phyloP scores from a whole-genome alignment of 2,113 vertebrate species.

The Leiothrix lutea region DNA sequence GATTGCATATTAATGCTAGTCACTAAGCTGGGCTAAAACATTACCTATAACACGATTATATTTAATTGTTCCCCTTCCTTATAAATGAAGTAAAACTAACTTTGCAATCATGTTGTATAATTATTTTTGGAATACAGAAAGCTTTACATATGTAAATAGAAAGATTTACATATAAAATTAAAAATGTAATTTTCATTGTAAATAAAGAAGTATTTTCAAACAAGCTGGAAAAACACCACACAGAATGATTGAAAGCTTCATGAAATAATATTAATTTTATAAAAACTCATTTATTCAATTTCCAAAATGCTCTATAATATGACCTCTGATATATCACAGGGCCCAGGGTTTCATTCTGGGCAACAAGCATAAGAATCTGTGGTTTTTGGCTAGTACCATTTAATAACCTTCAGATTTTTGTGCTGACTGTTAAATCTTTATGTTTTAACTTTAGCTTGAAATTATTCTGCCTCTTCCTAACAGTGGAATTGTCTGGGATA shows the following conservation, averaged over 20 bases:
- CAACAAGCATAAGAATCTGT: fast-evolving
- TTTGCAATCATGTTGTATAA: neutral
- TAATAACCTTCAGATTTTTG: neutral
- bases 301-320: neutral
- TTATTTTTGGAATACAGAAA: neutral
- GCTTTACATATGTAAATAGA: neutral
- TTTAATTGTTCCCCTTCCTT: neutral
- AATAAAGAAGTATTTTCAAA: neutral
- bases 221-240: neutral
- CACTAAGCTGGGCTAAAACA: neutral
- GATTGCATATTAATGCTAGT: neutral
- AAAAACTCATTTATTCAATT: neutral
- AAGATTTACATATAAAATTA: neutral
- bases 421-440: neutral
- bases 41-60: neutral
- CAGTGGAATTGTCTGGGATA: neutral
- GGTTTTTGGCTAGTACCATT: fast-evolving
- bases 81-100: neutral
- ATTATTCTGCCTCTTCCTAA: neutral
- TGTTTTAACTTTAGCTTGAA: neutral
- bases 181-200: neutral
- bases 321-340: neutral
- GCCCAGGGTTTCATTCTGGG: neutral
- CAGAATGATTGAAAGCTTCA: neutral
- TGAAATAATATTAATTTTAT: neutral